Base-by-base conservation (phyloP, 1,140 invertebrate species). In the Araneus ventricosus region DNA sequence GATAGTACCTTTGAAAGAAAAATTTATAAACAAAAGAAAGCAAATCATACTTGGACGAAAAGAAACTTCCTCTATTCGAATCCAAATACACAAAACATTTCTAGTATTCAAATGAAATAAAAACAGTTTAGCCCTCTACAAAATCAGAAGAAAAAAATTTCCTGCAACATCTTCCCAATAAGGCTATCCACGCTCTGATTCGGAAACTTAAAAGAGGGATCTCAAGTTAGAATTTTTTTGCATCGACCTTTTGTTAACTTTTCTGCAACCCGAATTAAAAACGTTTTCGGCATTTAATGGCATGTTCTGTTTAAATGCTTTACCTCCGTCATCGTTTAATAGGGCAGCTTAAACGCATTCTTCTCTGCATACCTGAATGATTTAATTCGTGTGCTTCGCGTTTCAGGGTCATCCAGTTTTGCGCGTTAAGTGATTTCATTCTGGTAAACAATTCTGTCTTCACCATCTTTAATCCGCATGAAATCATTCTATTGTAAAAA, bases 231-330 rank as follows among this genome's bases (percentile, higher is more conserved):
- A 34, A 20, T 75, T 75, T 75, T 70, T 75, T 75, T 20, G 14
- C 30, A 7, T 6, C 30, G 30, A 4, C 20, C 30, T 75, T 22
- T 27, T 30, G 10, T 70, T 70, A 14, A 8, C 3, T 70, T 70
- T 37, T 4, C 8, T 70, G 67, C 2, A 34, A 6, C 20, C 20
- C 27, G 67, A 75, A 37, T 75, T 75, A 75, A 75, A 75, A 75
- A 30, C 37, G 30, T 34, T 63, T 63, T 37, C 70, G 34, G 37
- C 70, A 75, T 34, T 75, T 75, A 75, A 75, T 75, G 70, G 70
- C 67, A 37, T 75, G 67, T 37, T 75, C n/a, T 30, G 67, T 75
- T 75, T 75, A 75, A 30, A 75, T 17, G 30, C 30, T 75, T 34
- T 20, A 14, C 30, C 70, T 30, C 70, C 17, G 27, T 34, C 30